These are phyloP conservation scores for Brachylomia viminalis DNA, from an alignment of 2,888 invertebrate genomes.

Conservation along the genomic window DNA sequence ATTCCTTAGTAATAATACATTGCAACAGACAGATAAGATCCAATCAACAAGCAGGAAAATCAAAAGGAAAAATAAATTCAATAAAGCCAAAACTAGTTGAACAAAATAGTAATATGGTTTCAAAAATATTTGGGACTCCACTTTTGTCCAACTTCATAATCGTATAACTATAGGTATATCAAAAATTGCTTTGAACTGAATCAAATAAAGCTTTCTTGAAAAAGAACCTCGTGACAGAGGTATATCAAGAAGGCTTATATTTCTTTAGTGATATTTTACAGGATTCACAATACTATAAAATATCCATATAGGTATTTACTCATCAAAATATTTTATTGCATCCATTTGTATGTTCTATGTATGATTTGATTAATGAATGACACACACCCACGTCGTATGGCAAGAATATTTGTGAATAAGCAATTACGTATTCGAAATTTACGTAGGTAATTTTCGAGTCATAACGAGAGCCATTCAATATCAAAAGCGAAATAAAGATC, in stretches of 20 bases:
- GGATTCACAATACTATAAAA: not conserved
- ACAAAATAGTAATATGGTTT: not conserved
- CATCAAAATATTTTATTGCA: slow-evolving; percentile 14
- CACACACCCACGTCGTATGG: slow-evolving; percentile 12
- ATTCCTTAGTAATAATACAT: not conserved
- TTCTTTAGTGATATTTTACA: not conserved
- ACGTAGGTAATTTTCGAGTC: slow-evolving; percentile 63
- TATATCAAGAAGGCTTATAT: not conserved
- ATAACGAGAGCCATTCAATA: slow-evolving; percentile 79
- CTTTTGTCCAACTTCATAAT: not conserved
- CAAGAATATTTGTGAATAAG: slow-evolving; percentile 51
- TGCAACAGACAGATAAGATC: not conserved
- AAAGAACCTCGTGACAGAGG: not conserved
- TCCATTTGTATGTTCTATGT: slow-evolving; percentile 29
- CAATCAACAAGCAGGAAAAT: not conserved
- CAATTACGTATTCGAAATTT: slow-evolving; percentile 54
- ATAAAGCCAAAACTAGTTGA: not conserved
- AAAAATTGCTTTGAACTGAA: not conserved
- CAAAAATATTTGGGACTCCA: not conserved
- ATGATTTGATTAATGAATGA: slow-evolving; percentile 20
- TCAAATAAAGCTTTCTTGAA: not conserved
- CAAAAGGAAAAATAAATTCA: not conserved
- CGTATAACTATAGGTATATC: not conserved
- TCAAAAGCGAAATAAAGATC: slow-evolving; percentile 86
- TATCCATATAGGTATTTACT: not conserved